These are phyloP conservation scores for Oncorhynchus gorbuscha DNA, from an alignment of 2,113 vertebrate genomes.

Conservation along the genomic window DNA sequence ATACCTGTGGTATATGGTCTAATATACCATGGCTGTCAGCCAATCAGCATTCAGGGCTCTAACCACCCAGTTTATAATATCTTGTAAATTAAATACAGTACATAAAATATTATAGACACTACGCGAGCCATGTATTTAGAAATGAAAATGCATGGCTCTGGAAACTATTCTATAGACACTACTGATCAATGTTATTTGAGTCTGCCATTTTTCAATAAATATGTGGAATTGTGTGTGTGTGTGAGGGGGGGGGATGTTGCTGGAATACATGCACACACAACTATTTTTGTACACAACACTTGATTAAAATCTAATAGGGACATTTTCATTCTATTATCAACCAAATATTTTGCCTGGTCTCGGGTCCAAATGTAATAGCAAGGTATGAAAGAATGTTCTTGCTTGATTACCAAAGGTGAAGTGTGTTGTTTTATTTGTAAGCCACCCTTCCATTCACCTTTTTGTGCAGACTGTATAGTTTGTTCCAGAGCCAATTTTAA, in stretches of 20 bases:
- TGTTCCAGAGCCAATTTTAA: constrained; percentile 39
- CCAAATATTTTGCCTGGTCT: constrained; percentile 17
- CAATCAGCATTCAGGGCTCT: too few relatives aligned
- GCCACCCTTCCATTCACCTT: constrained; percentile 1
- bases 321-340: constrained; percentile 1
- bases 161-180: constrained; percentile 11
- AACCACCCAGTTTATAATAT: too few relatives aligned
- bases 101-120: neutral
- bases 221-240: constrained; percentile 19
- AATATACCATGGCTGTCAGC: too few relatives aligned
- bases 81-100: constrained; percentile 1
- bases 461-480: constrained; percentile 15
- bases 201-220: constrained; percentile 48
- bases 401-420: constrained; percentile 17
- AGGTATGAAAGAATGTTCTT: constrained; percentile 33
- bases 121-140: neutral
- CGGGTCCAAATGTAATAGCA: constrained; percentile 25
- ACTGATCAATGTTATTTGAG: constrained; percentile 26
- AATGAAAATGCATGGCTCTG: neutral
- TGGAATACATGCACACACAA: too few relatives aligned
- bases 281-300: constrained; percentile 6
- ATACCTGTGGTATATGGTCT: too few relatives aligned
- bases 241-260: neutral
- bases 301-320: constrained; percentile 25
- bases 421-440: constrained; percentile 11